These are phyloP conservation scores for Chinchilla lanigera DNA, from an alignment of 2,113 vertebrate species.

Conservation along the genomic window DNA sequence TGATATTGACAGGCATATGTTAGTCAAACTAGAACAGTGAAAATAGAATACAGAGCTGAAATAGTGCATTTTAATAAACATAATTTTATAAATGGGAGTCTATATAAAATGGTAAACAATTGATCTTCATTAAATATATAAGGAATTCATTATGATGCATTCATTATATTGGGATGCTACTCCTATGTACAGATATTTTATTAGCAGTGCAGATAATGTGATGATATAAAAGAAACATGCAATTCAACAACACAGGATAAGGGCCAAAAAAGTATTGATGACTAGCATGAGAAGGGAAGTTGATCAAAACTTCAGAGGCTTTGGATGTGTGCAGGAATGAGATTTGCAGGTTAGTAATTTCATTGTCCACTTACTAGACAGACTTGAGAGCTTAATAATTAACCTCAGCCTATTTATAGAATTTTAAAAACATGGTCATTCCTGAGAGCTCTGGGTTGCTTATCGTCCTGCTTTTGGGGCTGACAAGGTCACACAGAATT, in stretches of 20 bases:
- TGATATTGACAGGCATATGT: neutral
- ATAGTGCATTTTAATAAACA: neutral
- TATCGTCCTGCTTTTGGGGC: conserved; percentile 74
- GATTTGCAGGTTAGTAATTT: neutral
- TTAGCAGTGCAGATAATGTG: neutral
- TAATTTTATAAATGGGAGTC: neutral
- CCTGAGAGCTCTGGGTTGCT: conserved; percentile 77
- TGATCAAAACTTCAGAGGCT: neutral
- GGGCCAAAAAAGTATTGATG: neutral
- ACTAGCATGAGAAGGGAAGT: neutral
- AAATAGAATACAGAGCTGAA: neutral
- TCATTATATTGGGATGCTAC: neutral
- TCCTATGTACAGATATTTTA: neutral
- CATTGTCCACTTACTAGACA: conserved; percentile 65
- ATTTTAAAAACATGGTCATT: conserved; percentile 71
- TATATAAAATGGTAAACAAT: neutral
- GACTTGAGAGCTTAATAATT: conserved; percentile 64
- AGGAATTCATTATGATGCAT: neutral
- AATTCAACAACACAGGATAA: neutral
- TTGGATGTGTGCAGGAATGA: neutral
- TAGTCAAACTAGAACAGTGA: neutral
- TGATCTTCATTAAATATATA: neutral
- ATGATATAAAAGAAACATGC: neutral
- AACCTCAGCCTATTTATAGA: conserved; percentile 85
- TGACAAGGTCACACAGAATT: conserved; percentile 86